Conservation (phyloP, 2,113 vertebrate genomes). For the Stegostoma tigrinum region DNA sequence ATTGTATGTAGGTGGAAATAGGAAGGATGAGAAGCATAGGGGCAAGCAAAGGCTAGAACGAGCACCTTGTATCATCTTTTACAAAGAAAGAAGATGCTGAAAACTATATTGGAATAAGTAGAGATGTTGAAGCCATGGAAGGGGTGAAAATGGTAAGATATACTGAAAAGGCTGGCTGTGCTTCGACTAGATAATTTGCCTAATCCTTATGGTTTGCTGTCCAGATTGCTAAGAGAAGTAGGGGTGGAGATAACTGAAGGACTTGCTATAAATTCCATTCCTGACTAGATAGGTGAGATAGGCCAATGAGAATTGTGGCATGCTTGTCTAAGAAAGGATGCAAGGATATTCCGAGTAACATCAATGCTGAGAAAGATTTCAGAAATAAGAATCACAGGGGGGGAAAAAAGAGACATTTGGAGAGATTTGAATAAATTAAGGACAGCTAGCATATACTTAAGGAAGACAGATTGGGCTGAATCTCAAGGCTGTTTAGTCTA, state of each 20-base stretch:
- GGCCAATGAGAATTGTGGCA: background rate
- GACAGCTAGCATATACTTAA: background rate
- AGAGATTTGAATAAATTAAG: background rate
- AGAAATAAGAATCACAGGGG: background rate
- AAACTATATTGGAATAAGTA: no score
- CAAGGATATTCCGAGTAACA: background rate
- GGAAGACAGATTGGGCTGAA: background rate
- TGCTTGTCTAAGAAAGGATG: background rate
- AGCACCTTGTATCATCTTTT: background rate
- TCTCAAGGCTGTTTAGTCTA: no score
- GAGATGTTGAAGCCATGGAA: no score
- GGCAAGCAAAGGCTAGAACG: background rate
- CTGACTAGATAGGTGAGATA: background rate
- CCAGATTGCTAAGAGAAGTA: no score
- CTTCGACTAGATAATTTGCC: no score
- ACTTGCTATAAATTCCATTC: background rate
- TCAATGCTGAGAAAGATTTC: background rate
- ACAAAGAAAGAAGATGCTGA: no score
- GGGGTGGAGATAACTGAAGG: no score
- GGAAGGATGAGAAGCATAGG: background rate
- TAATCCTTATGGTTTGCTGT: no score
- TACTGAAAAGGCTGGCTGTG: no score
- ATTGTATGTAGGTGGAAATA: no score
- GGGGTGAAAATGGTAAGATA: no score
- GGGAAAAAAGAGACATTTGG: background rate